A percentile compares a stretch with the other conserved stretches of the same genome.
phyloP scores from a whole-genome alignment of 2,113 vertebrate species.

The Odocoileus hemionus region DNA sequence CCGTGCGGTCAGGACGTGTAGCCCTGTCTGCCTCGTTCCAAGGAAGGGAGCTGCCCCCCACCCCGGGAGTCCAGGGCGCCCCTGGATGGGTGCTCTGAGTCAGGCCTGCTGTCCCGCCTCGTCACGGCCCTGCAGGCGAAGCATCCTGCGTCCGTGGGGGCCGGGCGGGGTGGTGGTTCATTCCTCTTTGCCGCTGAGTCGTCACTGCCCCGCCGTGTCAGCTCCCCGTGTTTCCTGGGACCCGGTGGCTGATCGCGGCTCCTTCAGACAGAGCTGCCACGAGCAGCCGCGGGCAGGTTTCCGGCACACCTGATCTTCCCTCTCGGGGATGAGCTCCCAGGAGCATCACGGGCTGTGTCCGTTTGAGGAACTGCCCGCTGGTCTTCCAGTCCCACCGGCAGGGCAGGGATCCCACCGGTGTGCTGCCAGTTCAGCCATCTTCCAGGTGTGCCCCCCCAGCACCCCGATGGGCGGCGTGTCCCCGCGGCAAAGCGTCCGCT shows the following conservation, averaged over 20 bases:
- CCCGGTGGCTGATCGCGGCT: accelerated
- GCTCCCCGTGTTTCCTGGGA: background rate
- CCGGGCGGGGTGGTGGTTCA: accelerated
- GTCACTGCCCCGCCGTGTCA: accelerated
- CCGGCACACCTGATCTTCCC: accelerated
- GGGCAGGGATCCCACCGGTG: accelerated
- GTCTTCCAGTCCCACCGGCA: accelerated
- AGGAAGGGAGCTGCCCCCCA: background rate
- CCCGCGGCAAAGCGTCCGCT: background rate
- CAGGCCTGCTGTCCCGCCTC: background rate
- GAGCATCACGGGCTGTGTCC: accelerated
- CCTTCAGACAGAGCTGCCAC: accelerated
- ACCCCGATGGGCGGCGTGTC: background rate
- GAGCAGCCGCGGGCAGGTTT: accelerated
- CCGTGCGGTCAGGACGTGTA: accelerated
- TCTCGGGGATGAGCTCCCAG: accelerated
- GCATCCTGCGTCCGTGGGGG: accelerated
- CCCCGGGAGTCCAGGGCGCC: background rate
- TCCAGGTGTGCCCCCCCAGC: background rate
- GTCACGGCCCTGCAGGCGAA: background rate
- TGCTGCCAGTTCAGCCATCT: accelerated
- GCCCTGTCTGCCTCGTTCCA: background rate
- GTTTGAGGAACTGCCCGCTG: background rate
- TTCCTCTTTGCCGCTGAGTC: accelerated
- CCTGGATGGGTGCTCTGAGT: background rate